Base-by-base conservation (phyloP, 2,888 invertebrate species). In the Polymixis flavicincta region DNA sequence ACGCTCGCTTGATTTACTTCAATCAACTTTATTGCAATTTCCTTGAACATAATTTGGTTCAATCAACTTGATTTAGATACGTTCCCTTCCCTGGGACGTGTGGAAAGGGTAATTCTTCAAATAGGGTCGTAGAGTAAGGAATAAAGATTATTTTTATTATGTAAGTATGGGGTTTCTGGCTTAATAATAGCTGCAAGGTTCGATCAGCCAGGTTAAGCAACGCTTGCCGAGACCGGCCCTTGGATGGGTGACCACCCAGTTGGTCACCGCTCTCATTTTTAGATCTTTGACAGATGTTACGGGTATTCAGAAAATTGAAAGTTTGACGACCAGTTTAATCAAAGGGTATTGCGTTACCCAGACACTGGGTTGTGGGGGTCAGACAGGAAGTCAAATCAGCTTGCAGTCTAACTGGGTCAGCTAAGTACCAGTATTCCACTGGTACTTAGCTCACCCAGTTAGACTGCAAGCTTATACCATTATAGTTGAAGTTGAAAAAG, bases 11-110 rank as follows among this genome's bases (percentile, higher is more conserved):
- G 76, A 83, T 71, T 76, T 48, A 68, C 50, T 73, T 57, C 78
- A 83, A 85, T 85, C 78, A 81, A 84, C 60, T 74, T 83, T 69
- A 78, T 84, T 74, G 75, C 81, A 74, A 81, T 85, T 84, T 85
- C 86, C 86, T 74, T 52, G 60, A 67, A 78, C 69, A 74, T 83
- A 81, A 86, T 86, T 78, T 71, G 73, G 54, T 81, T 84, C 73
- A 72, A 84, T 85, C 78, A 61, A 81, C 67, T 71, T 76, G 75
- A 86, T 86, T 85, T 78, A 76, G 71, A 75, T 60, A 63, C 64
- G 64, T 81, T 70, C 60, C 60, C 70, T 76, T 57, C 71, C 59
- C 28, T 7, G 37, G 3, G 59, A 42, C 55, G 66, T 57, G 61
- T 57, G 61, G 66, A 63, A 66, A 57, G 66, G 52, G 71, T 82